Base-by-base conservation (phyloP, 2,797 vertebrate genomes). In the Salmo trutta region DNA sequence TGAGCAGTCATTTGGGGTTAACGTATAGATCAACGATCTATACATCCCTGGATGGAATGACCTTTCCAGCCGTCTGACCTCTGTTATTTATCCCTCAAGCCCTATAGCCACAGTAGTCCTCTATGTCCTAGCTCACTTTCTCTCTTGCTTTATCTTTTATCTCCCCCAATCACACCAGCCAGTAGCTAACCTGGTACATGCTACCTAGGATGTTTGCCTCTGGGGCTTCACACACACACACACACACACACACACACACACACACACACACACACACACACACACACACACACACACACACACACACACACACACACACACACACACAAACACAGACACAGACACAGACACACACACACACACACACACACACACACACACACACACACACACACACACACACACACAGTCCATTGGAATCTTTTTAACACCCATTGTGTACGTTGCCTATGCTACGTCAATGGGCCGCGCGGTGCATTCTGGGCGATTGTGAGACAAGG, bases 371-470 rank as follows among this genome's bases (percentile, higher is more conserved):
- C 33, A 36, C 31, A 33, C 31, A 33, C 31, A 33, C 31, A 33
- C 31, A 33, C 31, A 33, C 31, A 33, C 31, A 33, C 33, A 31
- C 31, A 31, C 31, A 31, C 31, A 31, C 31, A 31, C 54, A 56
- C 54, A 59, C 54, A 59, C 56, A 59, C n/a, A 5, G 5, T 59
- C 54, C 5, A 16, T 21, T 33, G 33, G 33, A 59, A 51, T 21
- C 17, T 41, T 4, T 19, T 33, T 41, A 33, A 8, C 31, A 29
- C 33, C 4, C 12, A 36, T n/a, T 31, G 67, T 51, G 62, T 66
- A 62, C 62, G 47, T 21, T 74, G 67, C 76, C 69, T 16, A 5
- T 33, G 69, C 68, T 91, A 85, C 90, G 91, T 93, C 88, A 89
- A 91, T 90, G 75, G 86, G 33, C 33, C 6, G 33, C 6, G 33